Evolutionary conservation across 1,140 invertebrate species (phyloP).

Genomic region (Procambarus virginalis): DNA sequence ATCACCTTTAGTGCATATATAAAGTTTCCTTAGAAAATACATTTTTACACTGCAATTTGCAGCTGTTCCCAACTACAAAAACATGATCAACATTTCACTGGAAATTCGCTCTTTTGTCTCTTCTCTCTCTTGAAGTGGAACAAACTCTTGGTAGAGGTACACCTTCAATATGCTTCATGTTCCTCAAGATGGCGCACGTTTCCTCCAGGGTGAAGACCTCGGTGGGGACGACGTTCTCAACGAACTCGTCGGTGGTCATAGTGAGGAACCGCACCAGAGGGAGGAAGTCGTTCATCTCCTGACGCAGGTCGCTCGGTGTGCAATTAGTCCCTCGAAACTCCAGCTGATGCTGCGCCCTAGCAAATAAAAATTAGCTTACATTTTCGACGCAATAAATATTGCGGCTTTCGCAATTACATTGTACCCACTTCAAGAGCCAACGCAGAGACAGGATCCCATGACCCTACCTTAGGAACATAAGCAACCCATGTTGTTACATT

Average conservation of each 20-base stretch:
- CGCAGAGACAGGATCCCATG: too few relatives aligned
- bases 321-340: neutral
- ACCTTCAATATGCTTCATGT: neutral
- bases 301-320: neutral
- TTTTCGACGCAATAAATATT: too few relatives aligned
- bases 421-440: too few relatives aligned
- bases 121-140: neutral
- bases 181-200: neutral
- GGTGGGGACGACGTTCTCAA: slow-evolving; percentile 28
- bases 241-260: slow-evolving; percentile 33
- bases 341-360: neutral
- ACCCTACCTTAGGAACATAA: too few relatives aligned
- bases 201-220: slow-evolving; percentile 16
- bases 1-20: too few relatives aligned
- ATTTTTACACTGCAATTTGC: too few relatives aligned
- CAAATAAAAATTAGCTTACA: neutral
- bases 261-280: slow-evolving; percentile 8
- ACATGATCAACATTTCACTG: neutral
- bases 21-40: too few relatives aligned
- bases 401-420: too few relatives aligned
- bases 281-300: slow-evolving; percentile 28
- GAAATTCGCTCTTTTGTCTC: neutral
- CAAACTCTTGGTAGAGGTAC: neutral
- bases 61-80: too few relatives aligned
- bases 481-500: too few relatives aligned